Evolutionary conservation across 1,140 invertebrate genomes (phyloP).

Genomic region (Lanistes nyassanus): DNA sequence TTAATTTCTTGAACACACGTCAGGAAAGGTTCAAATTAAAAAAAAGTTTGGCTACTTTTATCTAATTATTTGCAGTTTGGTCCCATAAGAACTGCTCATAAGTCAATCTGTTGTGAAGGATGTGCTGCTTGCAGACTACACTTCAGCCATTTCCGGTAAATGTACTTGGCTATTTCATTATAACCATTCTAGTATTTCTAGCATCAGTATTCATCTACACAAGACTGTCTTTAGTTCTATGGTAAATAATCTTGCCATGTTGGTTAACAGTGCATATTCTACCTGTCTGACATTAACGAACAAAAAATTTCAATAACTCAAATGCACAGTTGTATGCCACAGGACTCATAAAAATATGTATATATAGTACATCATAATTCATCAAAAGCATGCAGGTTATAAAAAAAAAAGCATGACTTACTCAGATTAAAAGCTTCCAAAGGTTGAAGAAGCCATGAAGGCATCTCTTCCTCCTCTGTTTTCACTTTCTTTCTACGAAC

Average conservation of each 20-base stretch:
- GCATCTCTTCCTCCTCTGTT: conserved; percentile 1
- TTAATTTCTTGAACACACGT: no score
- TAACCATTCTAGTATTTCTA: no score
- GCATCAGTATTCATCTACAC: no score
- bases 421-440: conserved; percentile 18
- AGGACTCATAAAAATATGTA: background rate
- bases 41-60: no score
- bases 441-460: conserved; percentile 21
- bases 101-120: no score
- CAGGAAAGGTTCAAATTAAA: no score
- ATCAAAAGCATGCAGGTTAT: background rate
- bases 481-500: background rate
- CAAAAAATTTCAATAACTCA: background rate
- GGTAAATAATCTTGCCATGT: background rate
- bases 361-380: background rate
- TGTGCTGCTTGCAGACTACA: no score
- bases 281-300: background rate
- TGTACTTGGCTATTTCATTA: no score
- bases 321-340: background rate
- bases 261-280: background rate
- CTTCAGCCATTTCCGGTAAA: no score
- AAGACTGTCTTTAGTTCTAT: no score
- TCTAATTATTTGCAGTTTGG: no score
- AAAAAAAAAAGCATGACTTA: conserved; percentile 4
- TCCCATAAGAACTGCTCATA: no score